Evolutionary conservation across 2,888 invertebrate species (phyloP).

Genomic region (Marasmarcha lunaedactyla): DNA sequence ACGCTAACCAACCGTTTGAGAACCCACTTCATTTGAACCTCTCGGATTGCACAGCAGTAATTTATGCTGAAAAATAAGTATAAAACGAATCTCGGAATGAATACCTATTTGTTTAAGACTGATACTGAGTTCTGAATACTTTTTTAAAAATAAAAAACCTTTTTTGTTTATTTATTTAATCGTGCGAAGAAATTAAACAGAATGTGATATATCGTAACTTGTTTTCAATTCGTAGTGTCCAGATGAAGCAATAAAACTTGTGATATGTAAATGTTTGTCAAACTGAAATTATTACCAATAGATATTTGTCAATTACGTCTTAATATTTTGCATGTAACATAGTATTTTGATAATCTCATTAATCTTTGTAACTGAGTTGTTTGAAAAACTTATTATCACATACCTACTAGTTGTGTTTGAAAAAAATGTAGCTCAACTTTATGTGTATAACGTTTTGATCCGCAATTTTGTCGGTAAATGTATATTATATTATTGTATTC

Average conservation of each 20-base stretch:
- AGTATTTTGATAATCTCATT: no score
- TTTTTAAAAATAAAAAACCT: constrained; percentile 17
- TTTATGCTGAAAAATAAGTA: constrained; percentile 64
- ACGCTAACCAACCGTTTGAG: constrained; percentile 66
- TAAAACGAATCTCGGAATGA: constrained; percentile 22
- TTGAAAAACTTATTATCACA: no score
- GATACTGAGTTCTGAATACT: constrained; percentile 31
- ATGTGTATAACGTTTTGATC: no score
- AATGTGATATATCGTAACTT: constrained; percentile 59
- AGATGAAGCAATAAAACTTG: constrained; percentile 53
- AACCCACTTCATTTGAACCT: constrained; percentile 32
- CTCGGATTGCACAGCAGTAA: constrained; percentile 40
- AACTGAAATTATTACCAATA: no score
- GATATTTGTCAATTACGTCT: no score
- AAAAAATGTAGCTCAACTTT: no score
- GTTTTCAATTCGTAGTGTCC: constrained; percentile 34
- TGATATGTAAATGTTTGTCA: constrained; percentile 30
- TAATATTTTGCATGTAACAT: no score
- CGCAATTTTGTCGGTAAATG: no score
- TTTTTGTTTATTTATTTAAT: constrained; percentile 22
- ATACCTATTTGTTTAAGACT: constrained; percentile 29
- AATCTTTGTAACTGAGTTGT: no score
- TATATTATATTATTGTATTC: no score
- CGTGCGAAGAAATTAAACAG: constrained; percentile 23
- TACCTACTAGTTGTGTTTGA: no score